Base-by-base conservation (phyloP, 2,888 invertebrate genomes). In the Rotaria sp. region DNA sequence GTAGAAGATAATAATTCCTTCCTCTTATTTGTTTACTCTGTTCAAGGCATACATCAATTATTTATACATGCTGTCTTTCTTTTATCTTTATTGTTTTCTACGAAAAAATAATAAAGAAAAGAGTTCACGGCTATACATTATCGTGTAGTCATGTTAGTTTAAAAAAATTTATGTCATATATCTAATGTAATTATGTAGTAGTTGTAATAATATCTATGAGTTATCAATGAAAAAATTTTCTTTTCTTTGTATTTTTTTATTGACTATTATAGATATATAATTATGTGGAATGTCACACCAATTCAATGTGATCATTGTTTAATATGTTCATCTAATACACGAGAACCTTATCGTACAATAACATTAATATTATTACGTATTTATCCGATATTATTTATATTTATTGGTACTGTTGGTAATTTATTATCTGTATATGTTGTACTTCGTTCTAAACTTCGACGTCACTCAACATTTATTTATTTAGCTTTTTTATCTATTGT, bases 391-490 rank as follows among this genome's bases (percentile, higher is more conserved):
- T 80, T 80, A 45, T 80, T 80, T 45, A 45, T 80, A 0, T 45
- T 80, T 80, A 15, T 80, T 45, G 80, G 80, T 41, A 80, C 80
- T 26, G n/a, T n/a, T 11, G 80, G 80, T 13, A 86, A 86, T 59
- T 48, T 85, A 80, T 55, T 86, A 15, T 84, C 86, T 48, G 74
- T 86, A 7, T 57, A 80, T n/a, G 86, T 86, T 24, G 75, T 86
- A 26, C 75, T 85, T 15, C 41, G 86, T 41, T 85, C 86, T 48
- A 86, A 85, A 59, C 80, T 86, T 41, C 52, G 85, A 52, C 59
- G 67, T 45, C 55, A 85, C n/a, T 86, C 86, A 38, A 86, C 86
- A 57, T 86, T 86, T 59, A 85, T 86, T 18, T 86, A 86, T 74
- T 38, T 86, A 35, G 75, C 86, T 26, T 85, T 85, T 50, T 38